Conservation (phyloP, 2,888 invertebrate species). For the Sesia bembeciformis region DNA sequence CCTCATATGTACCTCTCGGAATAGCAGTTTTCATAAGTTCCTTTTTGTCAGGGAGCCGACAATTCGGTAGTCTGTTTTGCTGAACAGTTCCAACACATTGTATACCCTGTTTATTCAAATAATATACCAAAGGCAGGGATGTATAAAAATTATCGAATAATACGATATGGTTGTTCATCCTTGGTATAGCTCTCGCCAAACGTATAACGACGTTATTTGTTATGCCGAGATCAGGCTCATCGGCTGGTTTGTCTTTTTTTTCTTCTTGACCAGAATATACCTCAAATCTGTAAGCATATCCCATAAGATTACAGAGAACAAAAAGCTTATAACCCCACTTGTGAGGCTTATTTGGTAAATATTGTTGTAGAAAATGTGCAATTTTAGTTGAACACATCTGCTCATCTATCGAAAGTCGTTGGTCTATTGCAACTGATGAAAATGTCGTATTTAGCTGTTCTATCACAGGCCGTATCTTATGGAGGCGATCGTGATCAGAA, state of each 20-base stretch:
- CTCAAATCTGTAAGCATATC: slow-evolving; percentile 18
- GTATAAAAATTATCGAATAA: slow-evolving; percentile 12
- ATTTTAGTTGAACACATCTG: slow-evolving; percentile 29
- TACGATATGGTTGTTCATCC: slow-evolving; percentile 11
- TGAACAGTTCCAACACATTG: slow-evolving; percentile 25
- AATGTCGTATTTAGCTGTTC: slow-evolving; percentile 22
- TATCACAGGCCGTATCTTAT: slow-evolving; percentile 21
- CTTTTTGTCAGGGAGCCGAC: slow-evolving; percentile 26
- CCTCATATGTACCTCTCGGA: slow-evolving; percentile 29
- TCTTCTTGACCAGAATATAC: slow-evolving; percentile 30
- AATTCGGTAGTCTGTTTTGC: slow-evolving; percentile 24
- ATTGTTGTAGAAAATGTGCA: slow-evolving; percentile 18
- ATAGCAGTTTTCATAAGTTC: slow-evolving; percentile 27
- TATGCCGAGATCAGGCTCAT: slow-evolving; percentile 19
- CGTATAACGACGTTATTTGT: slow-evolving; percentile 19
- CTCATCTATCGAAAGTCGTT: slow-evolving; percentile 21
- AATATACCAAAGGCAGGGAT: slow-evolving; percentile 19
- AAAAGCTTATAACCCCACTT: slow-evolving; percentile 25
- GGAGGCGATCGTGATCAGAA: slow-evolving; percentile 18
- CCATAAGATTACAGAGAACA: slow-evolving; percentile 16
- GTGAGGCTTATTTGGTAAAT: slow-evolving; percentile 20
- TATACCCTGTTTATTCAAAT: slow-evolving; percentile 23
- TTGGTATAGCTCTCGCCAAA: slow-evolving; percentile 20
- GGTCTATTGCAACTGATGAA: slow-evolving; percentile 20
- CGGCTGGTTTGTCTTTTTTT: slow-evolving; percentile 18